These are phyloP conservation scores for Sebastes melanostomus DNA, from an alignment of 2,797 vertebrate species.

Conservation along the genomic window DNA sequence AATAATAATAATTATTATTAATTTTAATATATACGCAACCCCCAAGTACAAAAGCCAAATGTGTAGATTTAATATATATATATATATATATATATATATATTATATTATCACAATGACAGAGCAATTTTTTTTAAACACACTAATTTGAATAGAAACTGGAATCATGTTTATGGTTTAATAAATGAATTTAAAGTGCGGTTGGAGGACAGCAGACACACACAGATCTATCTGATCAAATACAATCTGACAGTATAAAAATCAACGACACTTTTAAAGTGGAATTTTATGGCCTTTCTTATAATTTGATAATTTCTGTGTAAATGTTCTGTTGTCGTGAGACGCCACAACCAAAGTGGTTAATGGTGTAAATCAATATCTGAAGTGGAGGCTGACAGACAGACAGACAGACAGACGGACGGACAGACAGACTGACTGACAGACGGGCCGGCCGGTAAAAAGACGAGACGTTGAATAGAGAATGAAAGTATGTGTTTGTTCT, in stretches of 20 bases:
- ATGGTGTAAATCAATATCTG: conserved; percentile 44
- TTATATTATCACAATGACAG: too few species aligned
- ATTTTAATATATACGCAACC: too few species aligned
- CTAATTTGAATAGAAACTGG: too few species aligned
- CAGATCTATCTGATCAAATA: background rate
- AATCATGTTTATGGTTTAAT: too few species aligned
- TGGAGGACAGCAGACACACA: background rate
- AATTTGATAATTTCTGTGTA: conserved; percentile 21
- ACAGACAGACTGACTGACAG: too few species aligned
- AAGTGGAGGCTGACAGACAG: conserved; percentile 14
- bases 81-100: too few species aligned
- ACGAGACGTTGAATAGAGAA: conserved; percentile 32
- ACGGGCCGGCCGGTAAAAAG: background rate
- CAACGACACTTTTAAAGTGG: background rate
- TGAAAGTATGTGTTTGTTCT: conserved; percentile 16
- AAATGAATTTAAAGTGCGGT: background rate
- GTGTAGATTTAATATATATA: too few species aligned
- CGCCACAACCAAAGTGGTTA: conserved; percentile 25
- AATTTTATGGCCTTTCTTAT: background rate
- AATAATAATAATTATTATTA: background rate
- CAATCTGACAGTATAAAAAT: background rate
- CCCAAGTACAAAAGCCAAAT: too few species aligned
- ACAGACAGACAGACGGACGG: background rate
- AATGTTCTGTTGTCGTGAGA: conserved; percentile 14
- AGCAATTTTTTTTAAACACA: too few species aligned